Conservation (phyloP, 2,888 invertebrate genomes). For the Therioaphis trifolii region DNA sequence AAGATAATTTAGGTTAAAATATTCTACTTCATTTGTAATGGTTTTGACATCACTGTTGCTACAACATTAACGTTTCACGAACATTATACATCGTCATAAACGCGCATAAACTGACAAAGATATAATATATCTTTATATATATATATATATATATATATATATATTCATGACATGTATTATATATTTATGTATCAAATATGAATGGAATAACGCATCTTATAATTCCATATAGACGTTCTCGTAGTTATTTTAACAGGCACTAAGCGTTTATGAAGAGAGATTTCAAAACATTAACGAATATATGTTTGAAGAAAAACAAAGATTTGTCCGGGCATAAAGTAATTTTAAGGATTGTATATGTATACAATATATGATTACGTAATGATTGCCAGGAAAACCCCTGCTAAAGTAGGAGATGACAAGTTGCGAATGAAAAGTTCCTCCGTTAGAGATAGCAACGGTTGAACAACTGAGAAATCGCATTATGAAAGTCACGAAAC, state of each 20-base stretch:
- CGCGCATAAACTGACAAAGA: neutral
- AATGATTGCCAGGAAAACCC: too few species aligned
- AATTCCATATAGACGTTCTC: neutral
- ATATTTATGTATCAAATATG: neutral
- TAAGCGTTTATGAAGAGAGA: neutral
- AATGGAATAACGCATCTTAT: neutral
- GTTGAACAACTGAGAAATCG: conserved; percentile 51
- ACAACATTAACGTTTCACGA: too few species aligned
- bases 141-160: neutral
- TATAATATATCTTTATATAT: too few species aligned
- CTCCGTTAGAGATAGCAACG: conserved; percentile 35
- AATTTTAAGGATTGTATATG: neutral
- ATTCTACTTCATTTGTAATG: too few species aligned
- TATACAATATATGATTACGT: too few species aligned
- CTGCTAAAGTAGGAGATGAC: neutral
- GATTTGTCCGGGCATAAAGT: neutral
- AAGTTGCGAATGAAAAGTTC: conserved; percentile 9
- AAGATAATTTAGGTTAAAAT: too few species aligned
- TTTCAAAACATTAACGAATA: neutral
- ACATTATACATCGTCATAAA: neutral
- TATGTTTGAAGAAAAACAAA: neutral
- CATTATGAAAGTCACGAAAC: conserved; percentile 43
- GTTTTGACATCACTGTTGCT: too few species aligned
- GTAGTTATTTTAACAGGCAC: neutral
- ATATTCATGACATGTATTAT: too few species aligned